Evolutionary conservation across 1,140 invertebrate species (phyloP).

Genomic region (Neodiprion virginianus): DNA sequence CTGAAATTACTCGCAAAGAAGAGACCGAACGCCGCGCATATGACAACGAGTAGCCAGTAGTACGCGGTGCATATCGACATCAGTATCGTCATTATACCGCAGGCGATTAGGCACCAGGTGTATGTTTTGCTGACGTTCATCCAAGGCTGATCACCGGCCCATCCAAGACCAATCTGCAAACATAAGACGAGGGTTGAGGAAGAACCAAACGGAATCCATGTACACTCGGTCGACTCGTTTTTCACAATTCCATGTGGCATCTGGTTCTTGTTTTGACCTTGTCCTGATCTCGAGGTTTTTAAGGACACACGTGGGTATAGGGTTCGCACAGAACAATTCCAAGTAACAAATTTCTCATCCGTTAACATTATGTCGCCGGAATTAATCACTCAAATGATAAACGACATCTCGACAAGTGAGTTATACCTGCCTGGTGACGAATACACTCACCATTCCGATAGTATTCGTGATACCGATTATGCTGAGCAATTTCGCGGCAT

Average conservation of each 20-base stretch:
- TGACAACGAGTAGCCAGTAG: constrained; percentile 66
- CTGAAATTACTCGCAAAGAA: constrained; percentile 88
- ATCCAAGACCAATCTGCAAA: constrained; percentile 80
- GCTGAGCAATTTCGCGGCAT: constrained; percentile 78
- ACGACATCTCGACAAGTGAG: too few species aligned
- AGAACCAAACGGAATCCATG: neutral
- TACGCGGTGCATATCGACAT: constrained; percentile 74
- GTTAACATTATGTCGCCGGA: too few species aligned
- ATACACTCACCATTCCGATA: constrained; percentile 80
- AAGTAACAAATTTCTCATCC: too few species aligned
- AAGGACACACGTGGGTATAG: too few species aligned
- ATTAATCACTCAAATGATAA: too few species aligned
- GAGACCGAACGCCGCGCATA: constrained; percentile 77
- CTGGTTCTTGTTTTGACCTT: constrained; percentile 6
- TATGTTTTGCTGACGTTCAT: constrained; percentile 84
- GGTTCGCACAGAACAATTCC: too few species aligned
- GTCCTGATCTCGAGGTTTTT: neutral
- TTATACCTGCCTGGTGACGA: too few species aligned
- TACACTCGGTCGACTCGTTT: constrained; percentile 41
- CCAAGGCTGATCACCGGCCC: constrained; percentile 88
- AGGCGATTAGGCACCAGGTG: constrained; percentile 76
- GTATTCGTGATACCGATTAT: constrained; percentile 87
- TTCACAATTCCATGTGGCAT: constrained; percentile 26
- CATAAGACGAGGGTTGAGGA: constrained; percentile 19
- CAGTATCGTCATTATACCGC: constrained; percentile 73